A percentile compares a stretch with the other conserved stretches of the same genome.
These are phyloP conservation scores for Microplitis mediator DNA, from an alignment of 1,140 invertebrate species.

Conservation along the genomic window DNA sequence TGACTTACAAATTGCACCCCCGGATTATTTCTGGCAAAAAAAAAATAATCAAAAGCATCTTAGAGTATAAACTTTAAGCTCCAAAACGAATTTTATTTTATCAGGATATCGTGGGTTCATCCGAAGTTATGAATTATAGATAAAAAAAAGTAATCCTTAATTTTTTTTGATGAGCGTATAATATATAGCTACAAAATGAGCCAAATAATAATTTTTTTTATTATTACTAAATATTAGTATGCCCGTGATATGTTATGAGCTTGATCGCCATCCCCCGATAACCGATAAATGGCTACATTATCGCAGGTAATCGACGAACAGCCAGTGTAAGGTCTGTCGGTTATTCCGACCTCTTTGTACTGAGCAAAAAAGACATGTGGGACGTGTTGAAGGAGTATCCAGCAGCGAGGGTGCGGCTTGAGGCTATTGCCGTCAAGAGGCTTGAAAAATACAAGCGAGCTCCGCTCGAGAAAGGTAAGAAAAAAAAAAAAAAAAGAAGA, in stretches of 20 bases:
- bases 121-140: too few species aligned
- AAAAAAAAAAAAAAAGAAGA: not conserved
- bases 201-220: too few species aligned
- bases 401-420: slow-evolving; percentile 91
- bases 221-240: too few species aligned
- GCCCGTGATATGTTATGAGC: slow-evolving; percentile 34
- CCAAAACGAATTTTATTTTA: too few species aligned
- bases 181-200: too few species aligned
- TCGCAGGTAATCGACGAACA: slow-evolving; percentile 91
- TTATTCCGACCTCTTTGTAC: slow-evolving; percentile 97
- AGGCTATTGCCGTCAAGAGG: slow-evolving; percentile 95
- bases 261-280: slow-evolving; percentile 51
- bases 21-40: too few species aligned
- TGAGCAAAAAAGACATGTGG: slow-evolving; percentile 99
- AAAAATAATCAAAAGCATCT: too few species aligned
- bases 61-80: too few species aligned
- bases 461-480: slow-evolving; percentile 84
- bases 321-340: slow-evolving; percentile 96
- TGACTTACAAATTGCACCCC: too few species aligned
- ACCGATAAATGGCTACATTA: slow-evolving; percentile 62
- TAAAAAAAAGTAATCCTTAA: too few species aligned
- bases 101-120: too few species aligned
- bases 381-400: slow-evolving; percentile 99
- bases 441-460: slow-evolving; percentile 95
- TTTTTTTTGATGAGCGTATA: too few species aligned